Conservation (phyloP, 2,888 invertebrate species). For the Sphinx pinastri region DNA sequence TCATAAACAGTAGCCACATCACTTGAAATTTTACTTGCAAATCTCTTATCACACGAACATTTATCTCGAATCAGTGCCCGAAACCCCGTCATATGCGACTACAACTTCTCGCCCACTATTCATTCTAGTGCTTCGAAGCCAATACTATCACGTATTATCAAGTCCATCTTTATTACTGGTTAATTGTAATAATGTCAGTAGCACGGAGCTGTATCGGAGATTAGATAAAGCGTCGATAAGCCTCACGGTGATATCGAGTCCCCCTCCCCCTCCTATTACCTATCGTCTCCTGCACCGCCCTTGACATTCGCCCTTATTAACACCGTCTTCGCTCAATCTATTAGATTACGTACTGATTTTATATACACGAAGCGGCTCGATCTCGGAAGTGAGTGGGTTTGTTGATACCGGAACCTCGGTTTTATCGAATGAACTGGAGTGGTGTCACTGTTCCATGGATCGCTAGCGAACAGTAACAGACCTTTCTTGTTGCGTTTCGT, state of each 20-base stretch:
- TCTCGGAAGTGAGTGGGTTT: background rate
- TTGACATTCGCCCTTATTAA: conserved; percentile 7
- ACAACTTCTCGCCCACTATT: no score
- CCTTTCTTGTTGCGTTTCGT: no score
- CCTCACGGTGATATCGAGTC: conserved; percentile 2
- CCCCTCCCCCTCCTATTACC: background rate
- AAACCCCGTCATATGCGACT: no score
- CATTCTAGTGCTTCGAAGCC: no score
- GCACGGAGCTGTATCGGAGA: conserved; percentile 4
- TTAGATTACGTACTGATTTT: background rate
- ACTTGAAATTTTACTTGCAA: no score
- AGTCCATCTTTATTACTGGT: background rate
- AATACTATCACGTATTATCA: background rate
- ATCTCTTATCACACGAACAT: no score
- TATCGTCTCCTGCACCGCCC: background rate
- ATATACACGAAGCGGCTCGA: background rate
- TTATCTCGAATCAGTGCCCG: no score
- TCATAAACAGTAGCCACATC: no score
- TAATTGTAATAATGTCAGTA: background rate
- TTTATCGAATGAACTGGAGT: no score
- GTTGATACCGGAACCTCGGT: no score
- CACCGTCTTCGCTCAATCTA: background rate
- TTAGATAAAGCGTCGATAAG: conserved; percentile 21
- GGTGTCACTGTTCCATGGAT: no score
- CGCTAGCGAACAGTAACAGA: no score